phyloP scores from a whole-genome alignment of 1,140 invertebrate species.

The Cherax quadricarinatus region DNA sequence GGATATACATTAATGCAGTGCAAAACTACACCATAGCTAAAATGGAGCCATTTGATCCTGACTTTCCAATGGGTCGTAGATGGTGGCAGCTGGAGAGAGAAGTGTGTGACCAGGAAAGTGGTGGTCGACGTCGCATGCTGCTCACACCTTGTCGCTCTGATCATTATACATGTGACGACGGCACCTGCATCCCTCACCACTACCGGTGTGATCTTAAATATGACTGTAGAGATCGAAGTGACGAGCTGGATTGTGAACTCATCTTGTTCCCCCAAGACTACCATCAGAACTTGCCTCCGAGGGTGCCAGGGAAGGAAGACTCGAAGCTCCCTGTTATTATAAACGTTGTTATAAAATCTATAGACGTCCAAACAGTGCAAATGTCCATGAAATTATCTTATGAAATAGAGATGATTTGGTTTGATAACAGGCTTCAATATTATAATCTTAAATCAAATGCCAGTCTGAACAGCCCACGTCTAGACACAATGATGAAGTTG shows the following conservation, averaged over 20 bases:
- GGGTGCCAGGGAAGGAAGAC: conserved; percentile 46
- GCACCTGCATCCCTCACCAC: conserved; percentile 77
- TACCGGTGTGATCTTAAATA: conserved; percentile 81
- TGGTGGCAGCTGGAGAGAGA: conserved; percentile 50
- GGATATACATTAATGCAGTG: conserved; percentile 51
- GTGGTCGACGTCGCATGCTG: conserved; percentile 22
- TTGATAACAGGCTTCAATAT: conserved; percentile 62
- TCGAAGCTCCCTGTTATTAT: conserved; percentile 48
- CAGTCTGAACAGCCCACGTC: conserved; percentile 49
- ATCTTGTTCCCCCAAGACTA: conserved; percentile 63
- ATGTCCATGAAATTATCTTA: conserved; percentile 68
- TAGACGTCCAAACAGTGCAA: conserved; percentile 65
- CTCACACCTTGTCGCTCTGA: conserved; percentile 52
- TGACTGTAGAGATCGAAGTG: conserved; percentile 80
- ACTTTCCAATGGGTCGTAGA: conserved; percentile 67
- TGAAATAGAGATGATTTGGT: conserved; percentile 68
- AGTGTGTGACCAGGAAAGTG: conserved; percentile 43
- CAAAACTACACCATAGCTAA: conserved; percentile 34
- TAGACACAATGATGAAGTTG: conserved; percentile 55
- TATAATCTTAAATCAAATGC: conserved; percentile 54
- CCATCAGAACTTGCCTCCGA: conserved; percentile 47
- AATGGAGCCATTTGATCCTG: conserved; percentile 40
- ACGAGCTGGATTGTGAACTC: conserved; percentile 64
- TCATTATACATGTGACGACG: conserved; percentile 77
- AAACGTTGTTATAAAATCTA: conserved; percentile 56